Percentiles rank a stretch among this genome's conserved stretches.
Conservation (phyloP, 2,888 invertebrate genomes). For the Listrodromus nycthemerus region DNA sequence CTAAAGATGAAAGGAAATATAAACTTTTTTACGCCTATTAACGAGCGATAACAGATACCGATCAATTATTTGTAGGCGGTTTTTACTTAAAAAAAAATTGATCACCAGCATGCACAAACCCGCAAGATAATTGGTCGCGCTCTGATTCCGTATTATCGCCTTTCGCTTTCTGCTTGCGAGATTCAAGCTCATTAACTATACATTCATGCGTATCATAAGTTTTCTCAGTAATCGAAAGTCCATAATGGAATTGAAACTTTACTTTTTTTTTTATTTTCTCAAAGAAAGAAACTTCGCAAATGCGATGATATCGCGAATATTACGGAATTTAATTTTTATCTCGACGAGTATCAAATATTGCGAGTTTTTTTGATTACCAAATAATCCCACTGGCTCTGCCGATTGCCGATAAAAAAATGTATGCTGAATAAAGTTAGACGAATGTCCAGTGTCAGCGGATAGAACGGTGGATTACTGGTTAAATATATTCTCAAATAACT, state of each 20-base stretch:
- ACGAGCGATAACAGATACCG: constrained; percentile 8
- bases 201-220: constrained; percentile 48
- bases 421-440: constrained; percentile 1
- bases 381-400: constrained; percentile 10
- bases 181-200: constrained; percentile 32
- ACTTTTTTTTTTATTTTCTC: constrained; percentile 3
- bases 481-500: constrained; percentile 49
- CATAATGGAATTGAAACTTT: constrained; percentile 13
- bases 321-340: constrained; percentile 1
- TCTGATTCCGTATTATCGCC: constrained; percentile 63
- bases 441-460: constrained; percentile 17
- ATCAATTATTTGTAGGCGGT: constrained; percentile 10
- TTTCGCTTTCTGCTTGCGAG: constrained; percentile 64
- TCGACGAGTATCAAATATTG: neutral
- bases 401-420: neutral
- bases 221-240: constrained; percentile 59
- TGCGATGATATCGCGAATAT: neutral
- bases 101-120: constrained; percentile 52
- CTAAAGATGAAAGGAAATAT: constrained; percentile 61
- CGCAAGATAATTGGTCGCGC: constrained; percentile 62
- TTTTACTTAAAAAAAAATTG: constrained; percentile 8
- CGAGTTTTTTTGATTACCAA: constrained; percentile 18
- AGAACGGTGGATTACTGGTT: constrained; percentile 32
- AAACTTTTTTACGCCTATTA: constrained; percentile 9
- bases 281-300: neutral